Percentiles rank a stretch among this genome's conserved stretches.
phyloP scores from a whole-genome alignment of 2,888 invertebrate genomes.

The Liodrosophila aerea region DNA sequence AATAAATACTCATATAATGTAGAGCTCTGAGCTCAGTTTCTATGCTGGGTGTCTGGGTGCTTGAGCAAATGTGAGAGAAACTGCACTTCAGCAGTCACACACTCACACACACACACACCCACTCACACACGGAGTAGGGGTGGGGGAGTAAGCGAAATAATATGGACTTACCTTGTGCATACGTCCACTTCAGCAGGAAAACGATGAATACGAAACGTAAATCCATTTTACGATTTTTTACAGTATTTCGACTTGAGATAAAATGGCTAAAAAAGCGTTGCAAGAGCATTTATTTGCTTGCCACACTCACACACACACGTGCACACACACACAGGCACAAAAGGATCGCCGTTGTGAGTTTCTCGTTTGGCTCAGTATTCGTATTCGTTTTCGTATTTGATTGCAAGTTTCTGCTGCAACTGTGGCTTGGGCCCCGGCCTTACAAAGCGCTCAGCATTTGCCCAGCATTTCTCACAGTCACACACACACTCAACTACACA shows the following conservation, averaged over 20 bases:
- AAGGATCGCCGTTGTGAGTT: too few relatives aligned
- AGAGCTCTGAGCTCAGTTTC: conserved; percentile 52
- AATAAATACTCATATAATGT: conserved; percentile 51
- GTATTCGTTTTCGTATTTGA: conserved; percentile 39
- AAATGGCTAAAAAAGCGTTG: conserved; percentile 75
- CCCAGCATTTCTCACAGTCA: conserved; percentile 22
- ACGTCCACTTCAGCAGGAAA: conserved; percentile 80
- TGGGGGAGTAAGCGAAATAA: conserved; percentile 6
- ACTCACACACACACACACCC: conserved; percentile 1
- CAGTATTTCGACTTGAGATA: conserved; percentile 71
- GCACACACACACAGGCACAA: conserved; percentile 17
- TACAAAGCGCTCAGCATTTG: conserved; percentile 22
- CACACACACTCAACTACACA: conserved; percentile 17
- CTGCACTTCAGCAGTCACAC: conserved; percentile 42
- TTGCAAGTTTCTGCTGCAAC: conserved; percentile 45
- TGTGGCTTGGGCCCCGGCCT: conserved; percentile 31
- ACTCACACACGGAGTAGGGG: too few relatives aligned
- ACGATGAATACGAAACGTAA: conserved; percentile 80
- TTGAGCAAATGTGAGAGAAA: conserved; percentile 55
- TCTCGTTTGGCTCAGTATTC: conserved; percentile 27
- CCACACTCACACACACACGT: conserved; percentile 35
- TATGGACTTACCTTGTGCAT: conserved; percentile 77
- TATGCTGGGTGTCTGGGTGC: conserved; percentile 53
- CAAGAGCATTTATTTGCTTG: conserved; percentile 74
- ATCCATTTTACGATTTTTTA: conserved; percentile 79